Evolutionary conservation across 2,888 invertebrate species (phyloP).

Genomic region (Lordiphosa fenestrarum): DNA sequence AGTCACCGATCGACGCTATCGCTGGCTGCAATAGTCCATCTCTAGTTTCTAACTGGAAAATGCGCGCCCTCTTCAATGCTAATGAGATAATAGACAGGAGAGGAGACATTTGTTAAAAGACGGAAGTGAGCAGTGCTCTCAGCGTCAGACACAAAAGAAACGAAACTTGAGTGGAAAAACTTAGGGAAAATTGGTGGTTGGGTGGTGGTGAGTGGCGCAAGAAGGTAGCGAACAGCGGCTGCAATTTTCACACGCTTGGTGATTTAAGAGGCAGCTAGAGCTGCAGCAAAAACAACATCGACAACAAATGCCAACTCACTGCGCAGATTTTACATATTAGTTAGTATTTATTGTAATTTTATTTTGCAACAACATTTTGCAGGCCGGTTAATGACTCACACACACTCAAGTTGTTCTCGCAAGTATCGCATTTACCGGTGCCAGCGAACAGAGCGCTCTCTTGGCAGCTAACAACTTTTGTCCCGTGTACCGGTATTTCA

Average conservation of each 20-base stretch:
- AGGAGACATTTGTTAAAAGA: slow-evolving; percentile 49
- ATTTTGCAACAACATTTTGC: slow-evolving; percentile 23
- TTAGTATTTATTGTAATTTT: slow-evolving; percentile 8
- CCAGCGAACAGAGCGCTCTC: too few relatives aligned
- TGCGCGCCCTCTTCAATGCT: slow-evolving; percentile 51
- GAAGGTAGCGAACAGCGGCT: slow-evolving; percentile 26
- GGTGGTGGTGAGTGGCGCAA: not conserved
- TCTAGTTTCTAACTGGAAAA: slow-evolving; percentile 55
- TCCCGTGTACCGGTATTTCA: slow-evolving; percentile 3
- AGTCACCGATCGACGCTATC: not conserved
- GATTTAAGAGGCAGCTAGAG: slow-evolving; percentile 32
- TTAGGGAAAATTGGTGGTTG: slow-evolving; percentile 26
- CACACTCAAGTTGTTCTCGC: slow-evolving; percentile 23
- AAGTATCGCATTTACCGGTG: slow-evolving; percentile 1
- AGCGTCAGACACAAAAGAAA: slow-evolving; percentile 47
- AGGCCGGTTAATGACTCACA: slow-evolving; percentile 71
- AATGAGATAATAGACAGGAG: slow-evolving; percentile 48
- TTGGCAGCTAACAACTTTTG: too few relatives aligned
- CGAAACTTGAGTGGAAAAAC: slow-evolving; percentile 39
- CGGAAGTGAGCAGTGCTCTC: slow-evolving; percentile 54
- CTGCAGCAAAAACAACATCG: slow-evolving; percentile 24
- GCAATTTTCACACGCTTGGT: slow-evolving; percentile 65
- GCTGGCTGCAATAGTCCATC: not conserved
- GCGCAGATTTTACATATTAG: slow-evolving; percentile 2
- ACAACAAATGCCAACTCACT: slow-evolving; percentile 14